Conservation (phyloP, 2,113 vertebrate genomes). For the Orientallactaga bullata region DNA sequence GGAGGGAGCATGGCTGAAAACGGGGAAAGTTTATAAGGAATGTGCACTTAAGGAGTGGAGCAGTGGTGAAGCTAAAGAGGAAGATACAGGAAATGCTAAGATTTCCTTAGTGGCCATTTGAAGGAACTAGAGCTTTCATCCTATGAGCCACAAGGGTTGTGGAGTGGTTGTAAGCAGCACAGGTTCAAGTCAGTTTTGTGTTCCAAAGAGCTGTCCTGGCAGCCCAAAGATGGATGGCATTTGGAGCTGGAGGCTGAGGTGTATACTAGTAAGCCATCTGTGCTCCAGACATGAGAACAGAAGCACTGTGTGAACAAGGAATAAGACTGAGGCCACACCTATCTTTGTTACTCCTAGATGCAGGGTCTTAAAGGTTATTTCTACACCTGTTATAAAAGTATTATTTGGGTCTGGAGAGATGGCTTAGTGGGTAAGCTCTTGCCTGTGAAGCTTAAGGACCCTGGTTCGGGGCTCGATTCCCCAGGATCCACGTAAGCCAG, state of each 20-base stretch:
- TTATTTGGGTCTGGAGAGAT: neutral
- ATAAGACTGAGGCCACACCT: neutral
- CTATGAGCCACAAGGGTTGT: neutral
- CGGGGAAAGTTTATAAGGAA: neutral
- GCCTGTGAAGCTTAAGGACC: too few species aligned
- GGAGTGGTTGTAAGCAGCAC: neutral
- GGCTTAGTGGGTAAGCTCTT: too few species aligned
- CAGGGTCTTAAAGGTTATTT: constrained; percentile 26
- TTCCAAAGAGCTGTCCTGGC: neutral
- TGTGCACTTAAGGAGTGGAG: neutral
- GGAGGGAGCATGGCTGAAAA: neutral
- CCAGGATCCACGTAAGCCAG: too few species aligned
- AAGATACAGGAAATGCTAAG: neutral
- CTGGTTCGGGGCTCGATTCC: too few species aligned
- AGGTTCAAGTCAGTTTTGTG: constrained; percentile 11
- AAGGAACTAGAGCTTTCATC: neutral
- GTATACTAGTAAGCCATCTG: neutral
- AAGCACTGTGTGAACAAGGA: neutral
- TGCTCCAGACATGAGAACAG: neutral
- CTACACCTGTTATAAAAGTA: neutral
- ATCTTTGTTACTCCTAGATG: constrained; percentile 41
- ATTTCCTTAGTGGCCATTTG: neutral
- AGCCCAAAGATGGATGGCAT: neutral
- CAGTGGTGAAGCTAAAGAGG: neutral
- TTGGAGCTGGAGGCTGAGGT: neutral